phyloP scores from a whole-genome alignment of 2,888 invertebrate species.

The Steinernema scapterisci region DNA sequence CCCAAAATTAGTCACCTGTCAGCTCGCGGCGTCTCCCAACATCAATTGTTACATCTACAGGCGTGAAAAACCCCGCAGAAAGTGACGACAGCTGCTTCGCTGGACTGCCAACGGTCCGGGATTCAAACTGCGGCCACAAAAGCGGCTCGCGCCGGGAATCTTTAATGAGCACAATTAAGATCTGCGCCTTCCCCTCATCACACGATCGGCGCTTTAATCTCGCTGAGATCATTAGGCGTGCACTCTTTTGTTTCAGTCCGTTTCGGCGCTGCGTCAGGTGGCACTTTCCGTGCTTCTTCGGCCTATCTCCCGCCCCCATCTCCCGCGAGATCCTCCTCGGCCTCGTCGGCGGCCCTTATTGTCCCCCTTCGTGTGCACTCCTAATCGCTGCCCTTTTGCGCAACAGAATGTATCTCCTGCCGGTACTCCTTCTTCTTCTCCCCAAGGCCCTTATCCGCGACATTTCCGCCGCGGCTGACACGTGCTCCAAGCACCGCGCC shows the following conservation, averaged over 20 bases:
- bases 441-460: neutral
- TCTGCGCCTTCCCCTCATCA: neutral
- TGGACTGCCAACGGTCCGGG: neutral
- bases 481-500: constrained; percentile 41
- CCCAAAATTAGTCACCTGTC: constrained; percentile 32
- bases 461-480: neutral
- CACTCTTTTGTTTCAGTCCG: constrained; percentile 31
- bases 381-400: constrained; percentile 28
- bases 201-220: neutral
- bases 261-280: constrained; percentile 22
- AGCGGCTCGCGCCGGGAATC: neutral
- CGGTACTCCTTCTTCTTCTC: neutral
- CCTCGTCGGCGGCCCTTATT: constrained; percentile 12
- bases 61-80: constrained; percentile 27
- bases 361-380: constrained; percentile 24
- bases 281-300: neutral
- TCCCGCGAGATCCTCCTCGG: neutral
- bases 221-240: constrained; percentile 1
- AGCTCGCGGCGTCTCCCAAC: constrained; percentile 2
- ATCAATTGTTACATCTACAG: constrained; percentile 22
- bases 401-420: constrained; percentile 27
- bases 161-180: neutral
- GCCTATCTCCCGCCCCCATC: neutral
- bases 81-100: constrained; percentile 9
- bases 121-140: constrained; percentile 12